Conservation (phyloP, 2,797 vertebrate species). For the Alexandromys oeconomus region DNA sequence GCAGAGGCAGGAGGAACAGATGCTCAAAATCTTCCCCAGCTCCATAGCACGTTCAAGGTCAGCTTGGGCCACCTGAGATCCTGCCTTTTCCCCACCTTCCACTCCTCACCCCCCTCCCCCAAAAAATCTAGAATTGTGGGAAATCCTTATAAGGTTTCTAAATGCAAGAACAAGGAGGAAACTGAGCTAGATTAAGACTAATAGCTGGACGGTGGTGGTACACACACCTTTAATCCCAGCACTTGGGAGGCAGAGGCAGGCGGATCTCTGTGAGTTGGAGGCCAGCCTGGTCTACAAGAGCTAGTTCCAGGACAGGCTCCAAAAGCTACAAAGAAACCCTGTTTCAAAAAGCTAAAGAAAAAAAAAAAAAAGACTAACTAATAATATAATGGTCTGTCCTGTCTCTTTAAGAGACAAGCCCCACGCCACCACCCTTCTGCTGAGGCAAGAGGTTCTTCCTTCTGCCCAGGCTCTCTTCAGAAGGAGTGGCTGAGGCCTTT, state of each 20-base stretch:
- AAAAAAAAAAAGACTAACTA: background rate
- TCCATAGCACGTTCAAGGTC: background rate
- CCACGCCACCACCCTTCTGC: no score
- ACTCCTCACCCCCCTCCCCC: accelerated
- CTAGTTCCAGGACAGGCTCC: no score
- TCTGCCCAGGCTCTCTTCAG: no score
- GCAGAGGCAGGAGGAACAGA: background rate
- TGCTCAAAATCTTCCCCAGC: background rate
- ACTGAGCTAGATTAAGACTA: background rate
- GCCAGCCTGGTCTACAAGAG: no score
- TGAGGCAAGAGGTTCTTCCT: no score
- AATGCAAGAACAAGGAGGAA: background rate
- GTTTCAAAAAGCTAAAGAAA: no score
- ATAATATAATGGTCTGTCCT: background rate
- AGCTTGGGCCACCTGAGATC: background rate
- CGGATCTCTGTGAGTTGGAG: background rate
- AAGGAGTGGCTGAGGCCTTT: no score
- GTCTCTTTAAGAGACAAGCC: no score
- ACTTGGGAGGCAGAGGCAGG: background rate
- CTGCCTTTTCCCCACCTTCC: accelerated
- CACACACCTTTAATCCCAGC: background rate
- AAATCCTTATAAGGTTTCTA: background rate
- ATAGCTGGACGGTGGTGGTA: background rate
- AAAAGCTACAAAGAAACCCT: no score
- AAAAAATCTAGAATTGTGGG: background rate